Percentiles rank a stretch among this genome's conserved stretches.
phyloP scores from a whole-genome alignment of 2,888 invertebrate species.

The Macaria notata region DNA sequence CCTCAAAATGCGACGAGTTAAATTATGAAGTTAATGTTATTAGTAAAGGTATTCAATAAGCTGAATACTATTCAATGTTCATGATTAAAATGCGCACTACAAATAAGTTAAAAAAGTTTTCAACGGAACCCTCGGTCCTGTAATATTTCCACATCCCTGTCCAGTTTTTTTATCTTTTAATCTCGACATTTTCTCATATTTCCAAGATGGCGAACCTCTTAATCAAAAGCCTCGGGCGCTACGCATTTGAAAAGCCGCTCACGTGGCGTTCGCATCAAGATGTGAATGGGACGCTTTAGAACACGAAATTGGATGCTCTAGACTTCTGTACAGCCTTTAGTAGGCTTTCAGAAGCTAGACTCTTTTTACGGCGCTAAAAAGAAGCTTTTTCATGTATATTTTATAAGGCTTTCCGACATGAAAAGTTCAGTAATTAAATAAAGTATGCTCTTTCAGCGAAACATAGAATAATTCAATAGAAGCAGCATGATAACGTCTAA shows the following conservation, averaged over 20 bases:
- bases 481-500: no score
- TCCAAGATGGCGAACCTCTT: slow-evolving; percentile 46
- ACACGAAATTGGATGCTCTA: background rate
- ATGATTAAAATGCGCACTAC: no score
- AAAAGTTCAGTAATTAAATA: no score
- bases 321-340: background rate
- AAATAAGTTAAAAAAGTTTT: no score
- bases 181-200: slow-evolving; percentile 50
- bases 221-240: slow-evolving; percentile 45
- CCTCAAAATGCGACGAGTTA: no score
- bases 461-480: no score
- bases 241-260: slow-evolving; percentile 35
- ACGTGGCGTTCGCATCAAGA: slow-evolving; percentile 26
- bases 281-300: slow-evolving; percentile 4
- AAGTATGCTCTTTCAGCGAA: no score
- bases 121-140: background rate
- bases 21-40: no score
- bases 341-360: background rate
- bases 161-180: slow-evolving; percentile 46
- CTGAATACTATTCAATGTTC: no score
- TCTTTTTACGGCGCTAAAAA: background rate
- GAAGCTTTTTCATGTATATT: background rate
- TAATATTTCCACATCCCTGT: background rate
- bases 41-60: no score
- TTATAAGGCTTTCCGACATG: background rate